Evolutionary conservation across 2,113 vertebrate genomes (phyloP).

Genomic region (Crotalus viridis): DNA sequence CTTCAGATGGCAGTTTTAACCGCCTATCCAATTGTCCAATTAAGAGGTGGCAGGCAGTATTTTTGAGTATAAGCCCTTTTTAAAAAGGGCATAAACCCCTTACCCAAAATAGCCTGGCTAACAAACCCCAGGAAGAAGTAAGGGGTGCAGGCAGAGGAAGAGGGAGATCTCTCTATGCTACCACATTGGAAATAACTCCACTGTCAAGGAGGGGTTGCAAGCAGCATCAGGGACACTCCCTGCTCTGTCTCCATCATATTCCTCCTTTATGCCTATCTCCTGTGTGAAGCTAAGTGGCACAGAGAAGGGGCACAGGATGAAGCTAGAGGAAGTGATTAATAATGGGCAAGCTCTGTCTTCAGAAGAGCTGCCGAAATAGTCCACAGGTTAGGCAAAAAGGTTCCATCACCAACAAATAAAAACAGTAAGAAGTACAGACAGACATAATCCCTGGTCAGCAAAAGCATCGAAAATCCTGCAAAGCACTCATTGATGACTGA

Average conservation of each 20-base stretch:
- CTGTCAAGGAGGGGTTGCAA: background rate
- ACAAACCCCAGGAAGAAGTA: background rate
- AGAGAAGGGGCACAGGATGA: background rate
- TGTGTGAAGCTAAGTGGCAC: background rate
- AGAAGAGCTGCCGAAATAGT: background rate
- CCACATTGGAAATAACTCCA: background rate
- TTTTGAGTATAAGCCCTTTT: background rate
- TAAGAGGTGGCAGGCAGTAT: background rate
- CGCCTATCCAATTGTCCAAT: background rate
- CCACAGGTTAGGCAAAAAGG: background rate
- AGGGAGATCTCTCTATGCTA: background rate
- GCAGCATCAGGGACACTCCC: background rate
- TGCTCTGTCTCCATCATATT: background rate
- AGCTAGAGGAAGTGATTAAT: background rate
- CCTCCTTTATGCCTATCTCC: background rate
- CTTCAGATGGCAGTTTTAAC: background rate
- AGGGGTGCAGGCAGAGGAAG: background rate
- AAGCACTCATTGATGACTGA: background rate
- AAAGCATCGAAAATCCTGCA: background rate
- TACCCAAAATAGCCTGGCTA: background rate
- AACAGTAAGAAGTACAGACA: background rate
- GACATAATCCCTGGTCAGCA: background rate
- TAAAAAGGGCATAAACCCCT: background rate
- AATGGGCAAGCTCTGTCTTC: background rate
- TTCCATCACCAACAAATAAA: background rate